phyloP scores from a whole-genome alignment of 1,140 invertebrate genomes.

The Platyura marginata region DNA sequence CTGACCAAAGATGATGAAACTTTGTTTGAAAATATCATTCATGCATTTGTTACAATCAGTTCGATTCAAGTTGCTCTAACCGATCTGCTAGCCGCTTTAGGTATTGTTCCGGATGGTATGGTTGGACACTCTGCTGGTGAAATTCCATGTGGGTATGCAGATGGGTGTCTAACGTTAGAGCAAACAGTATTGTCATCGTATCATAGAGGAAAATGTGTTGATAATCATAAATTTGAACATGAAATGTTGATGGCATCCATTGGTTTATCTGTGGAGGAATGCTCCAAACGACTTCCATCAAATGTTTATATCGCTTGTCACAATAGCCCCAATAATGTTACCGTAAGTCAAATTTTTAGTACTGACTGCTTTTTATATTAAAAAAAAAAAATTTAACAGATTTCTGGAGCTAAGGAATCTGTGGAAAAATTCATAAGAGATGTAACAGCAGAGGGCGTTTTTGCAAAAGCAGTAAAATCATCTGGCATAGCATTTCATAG shows the following conservation, averaged over 20 bases:
- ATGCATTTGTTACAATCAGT: slow-evolving; percentile 84
- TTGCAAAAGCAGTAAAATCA: slow-evolving; percentile 77
- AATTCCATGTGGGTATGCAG: slow-evolving; percentile 88
- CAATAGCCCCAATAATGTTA: slow-evolving; percentile 81
- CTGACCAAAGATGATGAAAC: slow-evolving; percentile 55
- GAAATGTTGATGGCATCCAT: slow-evolving; percentile 31
- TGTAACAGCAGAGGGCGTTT: slow-evolving; percentile 52
- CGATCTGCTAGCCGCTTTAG: slow-evolving; percentile 57
- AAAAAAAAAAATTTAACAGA: slow-evolving; percentile 41
- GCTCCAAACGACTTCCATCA: slow-evolving; percentile 47
- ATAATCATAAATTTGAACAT: too few relatives aligned
- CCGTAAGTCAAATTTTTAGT: too few relatives aligned
- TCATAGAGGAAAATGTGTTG: slow-evolving; percentile 72
- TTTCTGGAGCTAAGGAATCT: slow-evolving; percentile 50
- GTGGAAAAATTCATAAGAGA: slow-evolving; percentile 17
- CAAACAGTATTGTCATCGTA: slow-evolving; percentile 86
- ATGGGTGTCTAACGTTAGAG: slow-evolving; percentile 80
- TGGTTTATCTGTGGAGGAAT: slow-evolving; percentile 14
- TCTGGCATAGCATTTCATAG: slow-evolving; percentile 89
- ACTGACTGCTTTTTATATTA: slow-evolving; percentile 76
- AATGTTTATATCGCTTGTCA: slow-evolving; percentile 83
- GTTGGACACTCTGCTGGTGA: slow-evolving; percentile 92
- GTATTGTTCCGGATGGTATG: slow-evolving; percentile 78
- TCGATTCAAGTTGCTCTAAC: slow-evolving; percentile 87
- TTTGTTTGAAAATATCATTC: slow-evolving; percentile 63